Conservation (phyloP, 1,140 invertebrate genomes). For the Bombus impatiens region DNA sequence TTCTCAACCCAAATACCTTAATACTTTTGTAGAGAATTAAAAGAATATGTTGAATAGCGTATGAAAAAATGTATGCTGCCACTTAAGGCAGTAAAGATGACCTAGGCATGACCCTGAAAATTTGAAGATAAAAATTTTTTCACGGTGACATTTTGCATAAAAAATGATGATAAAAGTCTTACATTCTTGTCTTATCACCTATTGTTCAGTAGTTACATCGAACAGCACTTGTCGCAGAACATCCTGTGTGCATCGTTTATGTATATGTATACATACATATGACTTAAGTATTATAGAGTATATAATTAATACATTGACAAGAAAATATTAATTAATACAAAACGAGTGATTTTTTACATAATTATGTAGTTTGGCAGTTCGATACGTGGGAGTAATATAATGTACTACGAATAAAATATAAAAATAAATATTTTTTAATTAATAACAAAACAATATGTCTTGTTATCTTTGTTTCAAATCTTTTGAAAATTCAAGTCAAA, state of each 20-base stretch:
- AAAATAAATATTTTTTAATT: conserved; percentile 31
- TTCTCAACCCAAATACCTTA: no score
- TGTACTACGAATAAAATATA: not conserved
- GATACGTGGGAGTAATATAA: not conserved
- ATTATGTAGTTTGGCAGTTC: conserved; percentile 28
- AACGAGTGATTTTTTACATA: conserved; percentile 31
- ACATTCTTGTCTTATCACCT: no score
- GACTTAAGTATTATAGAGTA: conserved; percentile 32
- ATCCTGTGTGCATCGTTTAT: not conserved
- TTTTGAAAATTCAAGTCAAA: not conserved
- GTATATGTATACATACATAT: conserved; percentile 46
- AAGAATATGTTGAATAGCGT: no score
- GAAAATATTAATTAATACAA: conserved; percentile 44
- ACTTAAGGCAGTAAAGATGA: no score
- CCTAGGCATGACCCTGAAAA: no score
- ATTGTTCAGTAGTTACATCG: no score
- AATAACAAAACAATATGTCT: not conserved
- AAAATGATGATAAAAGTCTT: no score
- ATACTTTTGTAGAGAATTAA: no score
- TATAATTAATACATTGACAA: conserved; percentile 36
- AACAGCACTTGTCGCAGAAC: no score
- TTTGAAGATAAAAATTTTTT: not conserved
- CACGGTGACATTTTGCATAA: no score
- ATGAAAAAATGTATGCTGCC: no score
- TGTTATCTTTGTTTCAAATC: not conserved